Evolutionary conservation across 2,797 vertebrate genomes (phyloP).

Genomic region (Mallotus villosus): DNA sequence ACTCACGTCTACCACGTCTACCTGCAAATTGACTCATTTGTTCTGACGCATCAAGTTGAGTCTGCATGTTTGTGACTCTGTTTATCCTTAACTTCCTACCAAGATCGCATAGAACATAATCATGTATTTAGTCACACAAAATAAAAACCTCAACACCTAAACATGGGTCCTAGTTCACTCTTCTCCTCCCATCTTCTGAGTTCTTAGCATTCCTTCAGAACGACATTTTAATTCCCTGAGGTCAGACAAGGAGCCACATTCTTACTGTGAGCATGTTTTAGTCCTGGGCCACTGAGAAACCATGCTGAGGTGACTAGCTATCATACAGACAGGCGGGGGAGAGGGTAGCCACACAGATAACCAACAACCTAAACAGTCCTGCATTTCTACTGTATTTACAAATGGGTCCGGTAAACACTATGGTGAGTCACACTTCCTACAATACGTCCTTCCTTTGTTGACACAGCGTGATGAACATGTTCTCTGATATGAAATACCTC

Average conservation of each 20-base stretch:
- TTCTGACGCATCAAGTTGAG: too few species aligned
- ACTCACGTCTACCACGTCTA: background rate
- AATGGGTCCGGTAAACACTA: background rate
- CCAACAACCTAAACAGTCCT: background rate
- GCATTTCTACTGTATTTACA: background rate
- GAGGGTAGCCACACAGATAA: background rate
- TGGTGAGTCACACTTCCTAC: background rate
- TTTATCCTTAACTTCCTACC: too few species aligned
- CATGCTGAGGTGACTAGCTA: conserved; percentile 33
- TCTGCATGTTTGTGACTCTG: too few species aligned
- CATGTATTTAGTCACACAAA: too few species aligned
- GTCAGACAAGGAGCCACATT: conserved; percentile 51
- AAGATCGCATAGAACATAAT: background rate
- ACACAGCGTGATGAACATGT: background rate
- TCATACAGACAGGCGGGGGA: conserved; percentile 3
- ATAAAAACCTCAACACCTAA: conserved; percentile 5
- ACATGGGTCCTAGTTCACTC: conserved; percentile 19
- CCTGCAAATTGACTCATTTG: background rate
- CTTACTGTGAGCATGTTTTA: conserved; percentile 37
- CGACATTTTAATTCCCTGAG: conserved; percentile 51
- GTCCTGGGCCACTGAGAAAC: conserved; percentile 35
- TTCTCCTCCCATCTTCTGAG: conserved; percentile 22
- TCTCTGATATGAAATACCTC: conserved; percentile 23
- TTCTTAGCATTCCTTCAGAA: conserved; percentile 44
- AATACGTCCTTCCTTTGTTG: background rate